Conservation (phyloP, 2,797 vertebrate species). For the Sebastes reedi region DNA sequence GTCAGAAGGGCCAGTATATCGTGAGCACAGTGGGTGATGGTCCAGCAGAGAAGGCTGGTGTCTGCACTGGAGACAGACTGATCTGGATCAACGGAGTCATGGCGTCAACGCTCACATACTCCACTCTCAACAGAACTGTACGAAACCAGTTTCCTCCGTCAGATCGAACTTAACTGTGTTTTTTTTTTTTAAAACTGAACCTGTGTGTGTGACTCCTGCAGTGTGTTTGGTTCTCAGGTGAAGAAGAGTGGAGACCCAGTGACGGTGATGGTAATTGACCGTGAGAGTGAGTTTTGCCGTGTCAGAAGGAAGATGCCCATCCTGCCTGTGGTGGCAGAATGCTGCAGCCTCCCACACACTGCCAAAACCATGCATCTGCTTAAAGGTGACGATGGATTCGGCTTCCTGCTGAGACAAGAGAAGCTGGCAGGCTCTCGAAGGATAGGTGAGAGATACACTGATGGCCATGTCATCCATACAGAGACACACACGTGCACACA, state of each 20-base stretch:
- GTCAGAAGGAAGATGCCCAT: slow-evolving; percentile 81
- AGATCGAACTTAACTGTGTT: not conserved
- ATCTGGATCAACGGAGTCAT: slow-evolving; percentile 89
- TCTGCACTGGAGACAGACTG: slow-evolving; percentile 85
- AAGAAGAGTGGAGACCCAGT: slow-evolving; percentile 81
- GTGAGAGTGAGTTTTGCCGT: slow-evolving; percentile 83
- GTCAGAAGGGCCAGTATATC: slow-evolving; percentile 82
- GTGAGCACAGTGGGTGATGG: slow-evolving; percentile 80
- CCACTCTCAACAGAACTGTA: slow-evolving; percentile 85
- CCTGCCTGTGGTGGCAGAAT: slow-evolving; percentile 84
- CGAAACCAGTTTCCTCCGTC: not conserved
- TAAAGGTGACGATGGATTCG: slow-evolving; percentile 88
- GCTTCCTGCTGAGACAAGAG: slow-evolving; percentile 92
- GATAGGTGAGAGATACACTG: slow-evolving; percentile 78
- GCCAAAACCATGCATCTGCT: slow-evolving; percentile 83
- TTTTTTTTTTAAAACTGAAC: not conserved
- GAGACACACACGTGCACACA: not conserved
- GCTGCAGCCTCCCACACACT: slow-evolving; percentile 81
- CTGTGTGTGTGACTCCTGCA: not conserved
- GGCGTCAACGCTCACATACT: slow-evolving; percentile 77
- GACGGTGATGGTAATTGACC: slow-evolving; percentile 88
- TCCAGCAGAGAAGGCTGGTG: slow-evolving; percentile 87
- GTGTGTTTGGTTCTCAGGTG: slow-evolving; percentile 77
- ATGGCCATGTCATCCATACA: not conserved
- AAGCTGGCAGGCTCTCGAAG: slow-evolving; percentile 60